Evolutionary conservation across 2,113 vertebrate species (phyloP).

Genomic region (Mastomys coucha): DNA sequence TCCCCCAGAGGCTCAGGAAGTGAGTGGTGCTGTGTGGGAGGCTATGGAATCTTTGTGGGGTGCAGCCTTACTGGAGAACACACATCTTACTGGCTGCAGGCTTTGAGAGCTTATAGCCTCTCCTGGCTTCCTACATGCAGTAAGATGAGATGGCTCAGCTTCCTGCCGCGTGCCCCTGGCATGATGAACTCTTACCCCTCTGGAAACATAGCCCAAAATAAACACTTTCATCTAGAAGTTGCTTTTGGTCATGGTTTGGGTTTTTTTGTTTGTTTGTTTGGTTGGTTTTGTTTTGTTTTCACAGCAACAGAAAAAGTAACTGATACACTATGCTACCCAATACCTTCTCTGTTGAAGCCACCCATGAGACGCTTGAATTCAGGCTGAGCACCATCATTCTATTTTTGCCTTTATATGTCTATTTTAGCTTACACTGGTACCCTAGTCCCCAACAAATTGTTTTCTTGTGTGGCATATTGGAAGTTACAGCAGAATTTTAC

Average conservation of each 20-base stretch:
- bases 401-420: neutral
- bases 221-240: neutral
- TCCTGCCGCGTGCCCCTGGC: neutral
- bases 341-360: neutral
- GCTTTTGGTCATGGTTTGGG: too few relatives aligned
- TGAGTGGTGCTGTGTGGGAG: neutral
- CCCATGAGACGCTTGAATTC: slow-evolving; percentile 5
- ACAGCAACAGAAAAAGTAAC: neutral
- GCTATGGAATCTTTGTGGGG: too few relatives aligned
- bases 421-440: slow-evolving; percentile 49
- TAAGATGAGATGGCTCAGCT: too few relatives aligned
- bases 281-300: too few relatives aligned
- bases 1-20: neutral
- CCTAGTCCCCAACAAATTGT: slow-evolving; percentile 48
- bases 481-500: slow-evolving; percentile 45
- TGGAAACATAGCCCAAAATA: neutral
- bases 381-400: neutral
- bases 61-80: neutral
- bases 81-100: neutral
- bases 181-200: neutral
- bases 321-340: neutral
- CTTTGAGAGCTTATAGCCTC: neutral
- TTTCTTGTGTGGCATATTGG: slow-evolving; percentile 19
- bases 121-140: neutral
- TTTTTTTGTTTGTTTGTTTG: too few relatives aligned